Evolutionary conservation across 2,113 vertebrate species (phyloP), one percentile per base, ranked within the genome.

Genomic region (Podilymbus podiceps): DNA sequence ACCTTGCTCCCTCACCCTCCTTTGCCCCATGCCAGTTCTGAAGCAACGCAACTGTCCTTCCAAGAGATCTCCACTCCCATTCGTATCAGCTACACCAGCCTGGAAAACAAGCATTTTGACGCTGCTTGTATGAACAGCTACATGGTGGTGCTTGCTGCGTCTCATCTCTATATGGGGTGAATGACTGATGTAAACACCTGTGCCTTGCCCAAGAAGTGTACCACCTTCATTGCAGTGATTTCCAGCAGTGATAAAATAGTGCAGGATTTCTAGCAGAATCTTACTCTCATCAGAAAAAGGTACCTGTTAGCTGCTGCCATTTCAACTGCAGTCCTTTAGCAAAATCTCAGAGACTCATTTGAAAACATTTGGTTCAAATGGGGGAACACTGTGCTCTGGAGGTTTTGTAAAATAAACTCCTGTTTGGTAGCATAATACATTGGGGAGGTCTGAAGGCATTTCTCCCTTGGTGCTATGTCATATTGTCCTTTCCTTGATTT

Each of bases 131-230:
- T 17, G 50, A 89, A 76, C 8, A 79, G n/a, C 35, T 46, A 30
- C 1, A 1, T 12, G 18, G 17, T 17, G 24, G 33, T 67, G 46
- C 23, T 85, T 0, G 0, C 40, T 56, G 40, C 9, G 17, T 44
- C 23, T 35, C 35, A 31, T 14, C 25, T 72, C 52, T 42, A 4
- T 6, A 24, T 1, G 25, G 22, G 7, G 38, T 42, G n/a, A 76
- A 50, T 64, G 19, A 63, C 17, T 1, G 4, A 11, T 38, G 19
- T n/a, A 68, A 42, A 56, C 13, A 44, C 14, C 23, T 38, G 22
- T 42, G 46, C 33, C 15, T 30, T 73, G 14, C 44, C 53, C 60
- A 72, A 40, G 28, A 28, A 52, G 35, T 12, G 16, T 19, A 77
- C 18, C 9, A 21, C 16, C 16, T 66, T 56, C 42, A 46, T 8